Evolutionary conservation across 2,888 invertebrate species (phyloP).

Genomic region (Megaustenia siamemsis): DNA sequence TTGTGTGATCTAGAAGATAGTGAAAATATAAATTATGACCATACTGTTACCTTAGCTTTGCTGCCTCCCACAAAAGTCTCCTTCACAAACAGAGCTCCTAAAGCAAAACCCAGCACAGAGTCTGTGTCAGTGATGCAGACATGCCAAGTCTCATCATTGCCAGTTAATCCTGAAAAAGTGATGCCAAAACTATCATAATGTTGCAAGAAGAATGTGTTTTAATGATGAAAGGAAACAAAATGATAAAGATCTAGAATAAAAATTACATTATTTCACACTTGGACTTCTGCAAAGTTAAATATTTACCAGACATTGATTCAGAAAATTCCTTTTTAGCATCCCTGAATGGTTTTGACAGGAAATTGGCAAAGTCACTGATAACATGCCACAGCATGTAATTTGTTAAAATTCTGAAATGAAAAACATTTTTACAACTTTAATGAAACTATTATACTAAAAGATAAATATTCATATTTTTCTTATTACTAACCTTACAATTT

Average conservation of each 20-base stretch:
- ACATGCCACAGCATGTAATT: conserved; percentile 97
- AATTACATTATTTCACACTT: too few species aligned
- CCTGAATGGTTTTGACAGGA: conserved; percentile 91
- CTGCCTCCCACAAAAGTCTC: conserved; percentile 77
- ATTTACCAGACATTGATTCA: conserved; percentile 89
- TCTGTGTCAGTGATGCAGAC: conserved; percentile 93
- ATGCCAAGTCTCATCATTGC: conserved; percentile 91
- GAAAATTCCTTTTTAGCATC: conserved; percentile 94
- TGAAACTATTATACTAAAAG: too few species aligned
- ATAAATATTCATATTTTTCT: too few species aligned
- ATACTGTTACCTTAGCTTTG: conserved; percentile 71
- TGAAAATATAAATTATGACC: neutral
- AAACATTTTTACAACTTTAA: neutral
- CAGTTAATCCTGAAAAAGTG: conserved; percentile 64
- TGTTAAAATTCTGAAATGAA: conserved; percentile 86
- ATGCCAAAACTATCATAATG: too few species aligned
- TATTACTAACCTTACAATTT: too few species aligned
- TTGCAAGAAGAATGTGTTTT: too few species aligned
- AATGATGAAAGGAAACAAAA: too few species aligned
- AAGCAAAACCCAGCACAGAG: conserved; percentile 72
- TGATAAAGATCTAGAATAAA: too few species aligned
- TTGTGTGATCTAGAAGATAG: neutral
- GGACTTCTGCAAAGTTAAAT: too few species aligned
- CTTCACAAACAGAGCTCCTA: conserved; percentile 74
- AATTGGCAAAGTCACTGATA: conserved; percentile 89